Conservation (phyloP, 2,888 invertebrate genomes). For the Scaptomyza parva region DNA sequence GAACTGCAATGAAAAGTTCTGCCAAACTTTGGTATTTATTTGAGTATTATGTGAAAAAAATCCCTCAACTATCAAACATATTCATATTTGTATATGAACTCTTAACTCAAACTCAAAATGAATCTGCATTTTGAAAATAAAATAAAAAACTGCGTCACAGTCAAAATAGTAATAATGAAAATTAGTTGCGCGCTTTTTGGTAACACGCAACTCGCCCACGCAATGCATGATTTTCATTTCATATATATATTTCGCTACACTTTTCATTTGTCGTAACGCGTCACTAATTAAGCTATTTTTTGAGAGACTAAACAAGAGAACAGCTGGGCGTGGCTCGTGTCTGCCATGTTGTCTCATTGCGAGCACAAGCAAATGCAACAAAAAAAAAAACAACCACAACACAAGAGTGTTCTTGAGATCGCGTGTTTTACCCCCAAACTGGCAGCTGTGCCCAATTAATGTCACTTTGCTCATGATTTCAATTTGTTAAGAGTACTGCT, state of each 20-base stretch:
- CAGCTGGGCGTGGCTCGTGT: slow-evolving; percentile 53
- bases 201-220: slow-evolving; percentile 55
- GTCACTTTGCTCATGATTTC: slow-evolving; percentile 57
- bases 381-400: slow-evolving; percentile 19
- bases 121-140: slow-evolving; percentile 30
- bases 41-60: too few relatives aligned
- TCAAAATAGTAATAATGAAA: slow-evolving; percentile 14
- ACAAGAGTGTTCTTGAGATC: slow-evolving; percentile 59
- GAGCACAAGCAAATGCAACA: slow-evolving; percentile 1
- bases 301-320: slow-evolving; percentile 40
- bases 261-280: slow-evolving; percentile 57
- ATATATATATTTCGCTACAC: slow-evolving; percentile 57
- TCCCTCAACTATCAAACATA: background rate
- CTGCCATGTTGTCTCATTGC: slow-evolving; percentile 57
- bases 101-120: slow-evolving; percentile 16
- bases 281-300: slow-evolving; percentile 77
- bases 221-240: slow-evolving; percentile 49
- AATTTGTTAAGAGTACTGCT: slow-evolving; percentile 35
- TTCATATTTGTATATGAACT: background rate
- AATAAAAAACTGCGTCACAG: slow-evolving; percentile 6
- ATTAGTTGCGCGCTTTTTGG: slow-evolving; percentile 17
- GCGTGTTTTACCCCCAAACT: slow-evolving; percentile 46
- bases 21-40: too few relatives aligned
- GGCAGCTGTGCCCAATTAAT: slow-evolving; percentile 74
- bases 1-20: too few relatives aligned